These are phyloP conservation scores for Oscheius onirici DNA, from an alignment of 2,888 invertebrate species.

Conservation along the genomic window DNA sequence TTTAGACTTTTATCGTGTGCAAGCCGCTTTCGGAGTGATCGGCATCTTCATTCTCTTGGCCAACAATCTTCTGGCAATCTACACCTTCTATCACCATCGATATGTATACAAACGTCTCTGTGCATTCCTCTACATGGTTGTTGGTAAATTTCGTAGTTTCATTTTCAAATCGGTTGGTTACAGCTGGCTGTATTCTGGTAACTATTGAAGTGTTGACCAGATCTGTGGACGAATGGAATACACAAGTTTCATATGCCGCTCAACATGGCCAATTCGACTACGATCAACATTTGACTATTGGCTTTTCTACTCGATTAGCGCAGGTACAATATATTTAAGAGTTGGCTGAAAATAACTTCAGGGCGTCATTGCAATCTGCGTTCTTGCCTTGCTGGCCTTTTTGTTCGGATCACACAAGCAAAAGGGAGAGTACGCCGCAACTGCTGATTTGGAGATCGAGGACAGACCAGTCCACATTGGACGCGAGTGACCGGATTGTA, in stretches of 20 bases:
- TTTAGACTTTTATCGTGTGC: constrained; percentile 69
- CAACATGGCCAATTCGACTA: constrained; percentile 59
- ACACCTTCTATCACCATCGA: constrained; percentile 68
- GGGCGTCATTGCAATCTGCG: constrained; percentile 51
- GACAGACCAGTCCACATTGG: constrained; percentile 65
- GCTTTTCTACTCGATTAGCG: constrained; percentile 48
- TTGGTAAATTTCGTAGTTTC: constrained; percentile 59
- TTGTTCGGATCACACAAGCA: constrained; percentile 65
- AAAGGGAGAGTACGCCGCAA: constrained; percentile 68
- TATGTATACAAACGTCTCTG: constrained; percentile 69
- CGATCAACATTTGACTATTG: constrained; percentile 51
- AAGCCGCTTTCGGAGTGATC: constrained; percentile 66
- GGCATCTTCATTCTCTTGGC: constrained; percentile 58
- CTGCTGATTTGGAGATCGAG: constrained; percentile 69
- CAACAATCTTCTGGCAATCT: constrained; percentile 66
- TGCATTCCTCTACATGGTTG: constrained; percentile 60
- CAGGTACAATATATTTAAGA: constrained; percentile 6
- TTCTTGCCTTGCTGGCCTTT: constrained; percentile 59
- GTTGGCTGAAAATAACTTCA: not conserved
- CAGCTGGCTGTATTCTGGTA: constrained; percentile 62
- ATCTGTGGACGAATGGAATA: constrained; percentile 68
- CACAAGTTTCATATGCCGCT: constrained; percentile 52
- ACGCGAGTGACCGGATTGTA: constrained; percentile 31
- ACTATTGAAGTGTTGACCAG: constrained; percentile 65
- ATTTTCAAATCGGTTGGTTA: too few species aligned